Evolutionary conservation across 2,113 vertebrate species (phyloP).

Genomic region (Speoplatyrhinus poulsoni): DNA sequence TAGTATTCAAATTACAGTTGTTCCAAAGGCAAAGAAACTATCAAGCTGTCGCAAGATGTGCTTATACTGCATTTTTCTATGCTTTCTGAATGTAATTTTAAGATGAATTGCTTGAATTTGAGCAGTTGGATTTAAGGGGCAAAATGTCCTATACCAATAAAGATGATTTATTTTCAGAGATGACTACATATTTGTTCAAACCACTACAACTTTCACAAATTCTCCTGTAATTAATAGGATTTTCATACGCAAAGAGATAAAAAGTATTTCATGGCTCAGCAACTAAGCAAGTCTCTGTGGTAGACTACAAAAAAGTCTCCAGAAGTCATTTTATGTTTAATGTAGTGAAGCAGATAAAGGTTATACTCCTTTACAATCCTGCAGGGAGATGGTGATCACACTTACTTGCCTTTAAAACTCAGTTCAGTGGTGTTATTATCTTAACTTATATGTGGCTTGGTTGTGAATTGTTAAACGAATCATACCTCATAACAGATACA

Average conservation of each 20-base stretch:
- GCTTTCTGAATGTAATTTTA: too few species aligned
- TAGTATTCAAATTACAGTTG: conserved; percentile 5
- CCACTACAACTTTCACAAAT: too few species aligned
- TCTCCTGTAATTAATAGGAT: too few species aligned
- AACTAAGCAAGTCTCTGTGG: too few species aligned
- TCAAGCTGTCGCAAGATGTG: neutral
- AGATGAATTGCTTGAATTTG: too few species aligned
- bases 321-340: conserved; percentile 5
- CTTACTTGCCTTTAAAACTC: conserved; percentile 19
- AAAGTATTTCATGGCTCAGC: too few species aligned
- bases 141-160: too few species aligned
- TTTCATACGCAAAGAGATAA: too few species aligned
- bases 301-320: neutral
- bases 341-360: conserved; percentile 15
- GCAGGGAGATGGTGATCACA: conserved; percentile 38
- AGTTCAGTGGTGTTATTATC: conserved; percentile 20
- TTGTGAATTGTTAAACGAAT: neutral
- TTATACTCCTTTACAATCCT: neutral
- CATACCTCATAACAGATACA: too few species aligned
- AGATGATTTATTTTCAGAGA: too few species aligned
- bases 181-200: too few species aligned
- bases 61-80: neutral
- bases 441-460: conserved; percentile 19
- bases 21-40: neutral
- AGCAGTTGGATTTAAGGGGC: too few species aligned